Conservation (phyloP, 2,888 invertebrate species). For the Cylloceria caligata region DNA sequence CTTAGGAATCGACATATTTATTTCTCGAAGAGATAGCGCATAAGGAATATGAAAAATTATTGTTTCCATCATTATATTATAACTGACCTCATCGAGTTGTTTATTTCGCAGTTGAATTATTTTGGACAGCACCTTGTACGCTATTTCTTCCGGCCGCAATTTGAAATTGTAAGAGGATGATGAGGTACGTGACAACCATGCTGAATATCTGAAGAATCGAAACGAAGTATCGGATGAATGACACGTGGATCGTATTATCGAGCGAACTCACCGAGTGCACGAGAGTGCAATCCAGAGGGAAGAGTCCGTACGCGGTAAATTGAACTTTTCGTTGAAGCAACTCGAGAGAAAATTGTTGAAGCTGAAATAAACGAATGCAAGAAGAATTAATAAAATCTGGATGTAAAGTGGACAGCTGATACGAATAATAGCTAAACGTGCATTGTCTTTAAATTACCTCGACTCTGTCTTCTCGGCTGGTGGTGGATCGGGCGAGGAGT, state of each 20-base stretch:
- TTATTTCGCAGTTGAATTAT: background rate
- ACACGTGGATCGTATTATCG: constrained; percentile 19
- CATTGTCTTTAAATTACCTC: constrained; percentile 20
- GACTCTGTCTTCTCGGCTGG: constrained; percentile 28
- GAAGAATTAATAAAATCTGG: no score
- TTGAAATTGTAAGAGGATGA: constrained; percentile 53
- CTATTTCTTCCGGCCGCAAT: background rate
- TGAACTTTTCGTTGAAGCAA: constrained; percentile 36
- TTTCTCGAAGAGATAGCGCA: background rate
- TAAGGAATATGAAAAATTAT: background rate
- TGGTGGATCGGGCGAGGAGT: constrained; percentile 20
- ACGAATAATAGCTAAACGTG: background rate
- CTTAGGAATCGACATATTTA: background rate
- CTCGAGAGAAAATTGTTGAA: constrained; percentile 40
- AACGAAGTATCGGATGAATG: background rate
- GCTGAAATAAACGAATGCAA: constrained; percentile 8
- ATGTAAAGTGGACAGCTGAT: background rate
- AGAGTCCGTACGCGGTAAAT: constrained; percentile 50
- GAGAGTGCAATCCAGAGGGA: constrained; percentile 18
- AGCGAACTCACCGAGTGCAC: constrained; percentile 36
- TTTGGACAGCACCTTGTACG: background rate
- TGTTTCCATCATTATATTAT: background rate
- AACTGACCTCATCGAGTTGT: background rate
- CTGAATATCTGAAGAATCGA: constrained; percentile 51
- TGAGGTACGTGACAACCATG: constrained; percentile 44